phyloP scores from a whole-genome alignment of 2,113 vertebrate genomes.

The Poeciliopsis retropinna region DNA sequence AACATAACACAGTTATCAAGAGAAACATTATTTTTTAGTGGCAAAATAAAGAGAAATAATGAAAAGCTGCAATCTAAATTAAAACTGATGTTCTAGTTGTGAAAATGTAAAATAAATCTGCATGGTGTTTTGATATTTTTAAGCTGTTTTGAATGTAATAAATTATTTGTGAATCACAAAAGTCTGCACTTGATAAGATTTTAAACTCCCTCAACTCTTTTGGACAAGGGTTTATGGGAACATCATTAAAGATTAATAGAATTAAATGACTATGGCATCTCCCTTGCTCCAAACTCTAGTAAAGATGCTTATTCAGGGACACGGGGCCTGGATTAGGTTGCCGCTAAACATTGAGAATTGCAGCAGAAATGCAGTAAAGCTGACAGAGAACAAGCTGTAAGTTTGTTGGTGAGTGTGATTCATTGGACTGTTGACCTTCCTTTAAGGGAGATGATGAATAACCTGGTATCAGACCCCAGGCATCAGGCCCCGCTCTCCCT shows the following conservation, averaged over 20 bases:
- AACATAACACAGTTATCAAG: too few species aligned
- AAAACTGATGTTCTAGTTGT: too few species aligned
- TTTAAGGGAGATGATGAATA: slow-evolving; percentile 78
- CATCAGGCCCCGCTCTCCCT: slow-evolving; percentile 52
- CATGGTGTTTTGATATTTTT: not conserved
- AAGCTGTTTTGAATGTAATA: not conserved
- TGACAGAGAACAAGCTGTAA: slow-evolving; percentile 73
- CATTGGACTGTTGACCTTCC: slow-evolving; percentile 77
- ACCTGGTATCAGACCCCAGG: slow-evolving; percentile 64
- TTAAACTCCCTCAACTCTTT: not conserved
- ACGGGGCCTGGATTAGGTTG: slow-evolving; percentile 45
- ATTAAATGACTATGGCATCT: slow-evolving; percentile 28
- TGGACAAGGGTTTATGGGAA: not conserved
- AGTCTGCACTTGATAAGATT: not conserved
- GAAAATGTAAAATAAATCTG: not conserved
- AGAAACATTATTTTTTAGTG: too few species aligned
- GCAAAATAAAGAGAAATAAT: too few species aligned
- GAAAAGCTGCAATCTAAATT: too few species aligned
- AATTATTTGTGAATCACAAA: not conserved
- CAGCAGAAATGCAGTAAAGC: slow-evolving; percentile 63
- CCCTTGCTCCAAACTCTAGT: slow-evolving; percentile 5
- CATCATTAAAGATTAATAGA: slow-evolving; percentile 15
- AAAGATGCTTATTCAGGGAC: slow-evolving; percentile 31
- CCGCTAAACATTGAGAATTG: slow-evolving; percentile 45
- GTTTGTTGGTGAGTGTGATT: slow-evolving; percentile 72